These are phyloP conservation scores for Drosophila lacicola DNA, from an alignment of 2,888 invertebrate genomes.

Conservation along the genomic window DNA sequence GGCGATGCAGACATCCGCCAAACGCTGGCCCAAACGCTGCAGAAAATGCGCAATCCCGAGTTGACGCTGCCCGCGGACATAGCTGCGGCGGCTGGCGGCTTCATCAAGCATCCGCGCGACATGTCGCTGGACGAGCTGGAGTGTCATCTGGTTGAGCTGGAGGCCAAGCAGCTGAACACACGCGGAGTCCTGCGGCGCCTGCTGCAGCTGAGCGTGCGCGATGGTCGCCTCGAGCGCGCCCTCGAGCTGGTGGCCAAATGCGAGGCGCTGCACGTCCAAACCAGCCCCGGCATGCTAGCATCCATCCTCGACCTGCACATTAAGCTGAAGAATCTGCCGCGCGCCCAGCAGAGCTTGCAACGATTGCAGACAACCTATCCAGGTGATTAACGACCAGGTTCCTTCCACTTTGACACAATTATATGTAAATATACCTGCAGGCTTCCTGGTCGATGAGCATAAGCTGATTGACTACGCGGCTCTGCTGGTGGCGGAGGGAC, in stretches of 20 bases:
- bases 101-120: conserved; percentile 87
- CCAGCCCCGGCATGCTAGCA: conserved; percentile 89
- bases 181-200: conserved; percentile 88
- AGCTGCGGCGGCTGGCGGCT: conserved; percentile 60
- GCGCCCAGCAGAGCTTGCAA: conserved; percentile 86
- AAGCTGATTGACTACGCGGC: conserved; percentile 89
- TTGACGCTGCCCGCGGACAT: conserved; percentile 68
- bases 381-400: conserved; percentile 59
- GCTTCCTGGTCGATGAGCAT: conserved; percentile 88
- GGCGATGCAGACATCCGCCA: conserved; percentile 31
- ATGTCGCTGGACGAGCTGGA: conserved; percentile 88
- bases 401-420: too few species aligned
- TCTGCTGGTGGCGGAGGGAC: conserved; percentile 85
- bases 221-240: conserved; percentile 87
- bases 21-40: conserved; percentile 68
- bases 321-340: conserved; percentile 86
- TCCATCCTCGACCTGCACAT: conserved; percentile 88
- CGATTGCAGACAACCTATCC: conserved; percentile 86
- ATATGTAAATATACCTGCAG: conserved; percentile 44
- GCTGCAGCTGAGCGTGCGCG: conserved; percentile 87
- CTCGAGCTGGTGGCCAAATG: conserved; percentile 87
- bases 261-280: conserved; percentile 86
- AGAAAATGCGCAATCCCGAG: conserved; percentile 85
- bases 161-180: conserved; percentile 88
- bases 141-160: conserved; percentile 88